Evolutionary conservation across 2,888 invertebrate genomes (phyloP), one percentile per base, ranked within the genome.

Genomic region (Philereme transversata): DNA sequence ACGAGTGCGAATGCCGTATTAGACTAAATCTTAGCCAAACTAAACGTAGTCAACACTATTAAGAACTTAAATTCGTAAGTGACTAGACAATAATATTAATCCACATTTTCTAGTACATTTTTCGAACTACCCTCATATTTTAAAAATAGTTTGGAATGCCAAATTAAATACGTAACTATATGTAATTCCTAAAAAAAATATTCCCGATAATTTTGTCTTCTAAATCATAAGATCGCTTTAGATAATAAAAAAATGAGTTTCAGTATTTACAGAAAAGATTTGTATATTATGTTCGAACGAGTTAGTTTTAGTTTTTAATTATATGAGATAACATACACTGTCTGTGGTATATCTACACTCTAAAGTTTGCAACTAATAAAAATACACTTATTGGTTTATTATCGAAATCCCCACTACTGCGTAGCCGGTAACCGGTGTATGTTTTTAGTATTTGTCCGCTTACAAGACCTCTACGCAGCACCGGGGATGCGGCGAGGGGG

Each of bases 21-120:
- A 22, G 22, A 22, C 22, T 22, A 22, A 22, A 22, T 48, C 34
- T 62, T 52, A 56, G 68, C 68, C 68, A 65, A 63, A 69, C 51
- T 60, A 41, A 41, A 41, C 56, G 53, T 64, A 63, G 61, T 60
- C 46, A 46, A 57, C 51, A 62, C 57, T 60, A 62, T 53, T 65
- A 64, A 53, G 10, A 57, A 55, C 47, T 60, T 54, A 59, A 57
- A 9, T 57, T 65, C 66, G 64, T 74, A 79, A 74, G 84, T 85
- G 84, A 83, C 72, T 81, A 83, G 84, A 85, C 86, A 85, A 84
- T 85, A 85, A 84, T 72, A 77, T 70, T 60, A 56, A 48, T 61
- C 56, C 55, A 57, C 58, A 43, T 51, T 33, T 58, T 64, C 45
- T 57, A 41, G 50, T 51, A 57, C 44, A 7, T 56, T 59, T 53